Base-by-base conservation (phyloP, 2,113 vertebrate genomes). In the Chloropsis cyanopogon region DNA sequence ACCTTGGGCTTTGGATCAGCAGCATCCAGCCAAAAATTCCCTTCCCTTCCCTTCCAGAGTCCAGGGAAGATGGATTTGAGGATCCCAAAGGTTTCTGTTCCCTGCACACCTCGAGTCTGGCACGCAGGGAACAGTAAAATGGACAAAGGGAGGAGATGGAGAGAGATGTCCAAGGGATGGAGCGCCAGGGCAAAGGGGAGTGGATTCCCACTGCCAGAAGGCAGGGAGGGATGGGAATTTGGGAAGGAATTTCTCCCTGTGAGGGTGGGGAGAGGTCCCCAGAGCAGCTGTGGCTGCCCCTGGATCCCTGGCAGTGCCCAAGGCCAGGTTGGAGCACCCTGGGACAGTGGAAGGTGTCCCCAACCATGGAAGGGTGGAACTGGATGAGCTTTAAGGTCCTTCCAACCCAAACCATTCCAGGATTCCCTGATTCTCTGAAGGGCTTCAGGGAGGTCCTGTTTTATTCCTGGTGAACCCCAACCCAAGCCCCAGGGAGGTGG, bases 91-190 rank as follows among this genome's bases (percentile, higher is more conserved):
- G n/a, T 26, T 82, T 53, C 37, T 60, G 0, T 41, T 10, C 65
- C 29, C 31, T 0, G 1, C 44, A 17, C 7, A 0, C 16, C 77
- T 44, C 50, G 5, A 33, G 16, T 21, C 6, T 17, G 44, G 17
- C n/a, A 12, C 5, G 9, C 54, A 31, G 60, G 50, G 60, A 70
- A 5, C 9, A 16, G 35, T 11, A 24, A 52, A 66, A 59, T 17
- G 39, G 9, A 23, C n/a, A 9, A 28, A 70, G n/a, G 70, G 18
- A 41, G 22, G 69, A 39, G 41, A 13, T 31, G 47, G 77, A 82
- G 54, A 10, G 47, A 7, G 7, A 1, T 54, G 35, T 35, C 35
- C 25, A 5, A 49, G 25, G 41, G 70, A 4, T 61, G 61, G 46
- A 82, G 24, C 1, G 39, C 6, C 52, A 31, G 46, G 61, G 11